Evolutionary conservation across 2,888 invertebrate genomes (phyloP).

Genomic region (Leptarthrus brevirostris): DNA sequence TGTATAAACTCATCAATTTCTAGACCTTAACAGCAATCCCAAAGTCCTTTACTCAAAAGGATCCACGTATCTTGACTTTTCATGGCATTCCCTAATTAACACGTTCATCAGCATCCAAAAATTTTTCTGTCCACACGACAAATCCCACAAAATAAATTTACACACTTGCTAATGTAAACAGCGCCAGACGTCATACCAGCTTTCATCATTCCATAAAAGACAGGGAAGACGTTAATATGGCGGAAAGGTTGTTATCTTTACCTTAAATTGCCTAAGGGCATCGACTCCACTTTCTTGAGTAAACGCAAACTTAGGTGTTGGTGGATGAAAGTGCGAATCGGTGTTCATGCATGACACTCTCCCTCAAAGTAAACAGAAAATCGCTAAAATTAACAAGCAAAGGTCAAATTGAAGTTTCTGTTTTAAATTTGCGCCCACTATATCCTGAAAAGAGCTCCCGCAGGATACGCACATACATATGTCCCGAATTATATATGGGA

Average conservation of each 20-base stretch:
- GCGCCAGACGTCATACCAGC: too few relatives aligned
- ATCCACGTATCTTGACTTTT: too few relatives aligned
- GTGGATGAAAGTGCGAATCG: background rate
- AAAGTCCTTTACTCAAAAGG: too few relatives aligned
- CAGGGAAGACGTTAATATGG: too few relatives aligned
- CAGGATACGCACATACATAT: background rate
- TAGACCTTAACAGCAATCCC: too few relatives aligned
- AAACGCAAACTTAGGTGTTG: background rate
- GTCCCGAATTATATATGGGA: background rate
- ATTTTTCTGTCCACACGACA: background rate
- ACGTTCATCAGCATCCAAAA: too few relatives aligned
- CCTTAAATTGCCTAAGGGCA: background rate
- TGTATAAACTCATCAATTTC: too few relatives aligned
- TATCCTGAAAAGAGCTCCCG: too few relatives aligned
- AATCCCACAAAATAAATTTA: constrained; percentile 1
- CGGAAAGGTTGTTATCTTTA: too few relatives aligned
- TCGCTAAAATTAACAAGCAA: constrained; percentile 8
- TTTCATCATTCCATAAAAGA: too few relatives aligned
- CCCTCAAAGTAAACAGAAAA: constrained; percentile 4
- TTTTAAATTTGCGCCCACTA: too few relatives aligned
- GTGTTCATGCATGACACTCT: background rate
- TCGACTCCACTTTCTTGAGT: background rate
- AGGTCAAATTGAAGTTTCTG: background rate
- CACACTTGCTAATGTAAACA: constrained; percentile 5
- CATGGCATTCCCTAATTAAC: too few relatives aligned